Evolutionary conservation across 2,888 invertebrate species (phyloP).

Genomic region (Drosophila prolongata): DNA sequence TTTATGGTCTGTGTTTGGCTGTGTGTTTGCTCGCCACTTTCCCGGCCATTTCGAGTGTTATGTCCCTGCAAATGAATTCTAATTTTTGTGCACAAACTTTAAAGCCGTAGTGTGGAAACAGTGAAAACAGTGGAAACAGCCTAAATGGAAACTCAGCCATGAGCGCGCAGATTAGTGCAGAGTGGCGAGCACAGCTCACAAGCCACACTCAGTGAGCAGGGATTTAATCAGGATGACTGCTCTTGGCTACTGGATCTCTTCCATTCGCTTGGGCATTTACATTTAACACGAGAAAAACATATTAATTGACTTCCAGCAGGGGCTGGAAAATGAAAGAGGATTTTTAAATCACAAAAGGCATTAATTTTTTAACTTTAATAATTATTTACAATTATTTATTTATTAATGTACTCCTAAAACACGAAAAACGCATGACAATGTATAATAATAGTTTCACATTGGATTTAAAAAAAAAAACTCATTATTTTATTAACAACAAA

Average conservation of each 20-base stretch:
- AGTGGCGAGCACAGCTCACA: constrained; percentile 16
- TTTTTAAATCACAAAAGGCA: too few species aligned
- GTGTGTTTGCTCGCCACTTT: constrained; percentile 26
- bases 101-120: constrained; percentile 5
- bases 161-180: constrained; percentile 32
- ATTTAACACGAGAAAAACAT: too few species aligned
- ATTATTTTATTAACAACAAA: too few species aligned
- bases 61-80: constrained; percentile 70
- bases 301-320: too few species aligned
- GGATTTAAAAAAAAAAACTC: too few species aligned
- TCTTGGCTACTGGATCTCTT: neutral
- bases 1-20: constrained; percentile 17
- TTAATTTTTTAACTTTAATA: too few species aligned
- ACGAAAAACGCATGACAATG: too few species aligned
- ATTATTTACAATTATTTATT: too few species aligned
- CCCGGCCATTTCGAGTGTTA: constrained; percentile 55
- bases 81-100: constrained; percentile 73
- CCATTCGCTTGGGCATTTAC: too few species aligned
- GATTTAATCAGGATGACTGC: neutral
- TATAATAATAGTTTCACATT: neutral
- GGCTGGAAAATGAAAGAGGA: neutral
- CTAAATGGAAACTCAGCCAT: constrained; percentile 38
- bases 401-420: too few species aligned
- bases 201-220: constrained; percentile 14
- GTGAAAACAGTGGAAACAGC: constrained; percentile 34